Conservation (phyloP, 1,140 invertebrate species). For the Lasioglossum baleicum region DNA sequence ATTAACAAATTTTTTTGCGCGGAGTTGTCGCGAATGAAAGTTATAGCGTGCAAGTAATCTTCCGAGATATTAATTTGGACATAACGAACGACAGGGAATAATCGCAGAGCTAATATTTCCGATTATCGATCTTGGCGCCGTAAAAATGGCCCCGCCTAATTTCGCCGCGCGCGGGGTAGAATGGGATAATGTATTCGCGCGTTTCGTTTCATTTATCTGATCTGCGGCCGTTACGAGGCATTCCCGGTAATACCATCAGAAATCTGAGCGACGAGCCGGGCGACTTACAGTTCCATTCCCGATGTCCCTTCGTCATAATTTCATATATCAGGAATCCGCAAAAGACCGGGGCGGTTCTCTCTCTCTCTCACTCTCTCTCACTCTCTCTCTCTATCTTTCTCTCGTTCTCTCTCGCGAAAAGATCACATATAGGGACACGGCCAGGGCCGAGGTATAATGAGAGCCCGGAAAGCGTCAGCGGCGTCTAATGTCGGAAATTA, state of each 20-base stretch:
- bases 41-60: background rate
- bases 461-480: slow-evolving; percentile 77
- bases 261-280: slow-evolving; percentile 22
- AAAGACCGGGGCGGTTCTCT: slow-evolving; percentile 55
- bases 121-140: background rate
- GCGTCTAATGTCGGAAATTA: slow-evolving; percentile 80
- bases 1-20: too few relatives aligned
- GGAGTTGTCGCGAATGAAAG: too few relatives aligned
- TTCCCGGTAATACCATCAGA: slow-evolving; percentile 42
- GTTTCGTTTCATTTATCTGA: slow-evolving; percentile 55
- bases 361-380: too few relatives aligned
- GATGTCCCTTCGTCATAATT: slow-evolving; percentile 72
- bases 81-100: background rate
- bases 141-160: slow-evolving; percentile 32
- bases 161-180: background rate
- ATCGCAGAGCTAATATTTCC: background rate
- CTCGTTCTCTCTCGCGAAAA: slow-evolving; percentile 60
- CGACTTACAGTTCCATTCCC: slow-evolving; percentile 49
- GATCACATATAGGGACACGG: slow-evolving; percentile 73
- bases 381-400: too few relatives aligned
- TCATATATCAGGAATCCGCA: slow-evolving; percentile 76
- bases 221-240: slow-evolving; percentile 40
- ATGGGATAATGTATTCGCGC: slow-evolving; percentile 10
- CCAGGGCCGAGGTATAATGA: slow-evolving; percentile 73
- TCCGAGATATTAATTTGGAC: background rate